Conservation (phyloP, 2,113 vertebrate genomes). For the Pantherophis guttatus region DNA sequence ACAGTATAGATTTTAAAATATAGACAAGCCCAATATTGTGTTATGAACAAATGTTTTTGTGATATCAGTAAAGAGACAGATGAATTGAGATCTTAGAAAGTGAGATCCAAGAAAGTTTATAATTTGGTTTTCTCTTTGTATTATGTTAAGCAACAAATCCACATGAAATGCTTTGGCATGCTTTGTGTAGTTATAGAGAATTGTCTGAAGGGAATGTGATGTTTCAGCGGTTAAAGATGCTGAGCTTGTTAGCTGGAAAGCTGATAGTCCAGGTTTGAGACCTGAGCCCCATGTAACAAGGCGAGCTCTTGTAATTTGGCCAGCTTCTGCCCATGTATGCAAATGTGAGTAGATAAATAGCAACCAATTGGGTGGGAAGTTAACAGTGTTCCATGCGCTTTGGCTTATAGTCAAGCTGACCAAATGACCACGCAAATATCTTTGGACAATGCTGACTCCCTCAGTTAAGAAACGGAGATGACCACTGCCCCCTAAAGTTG, state of each 20-base stretch:
- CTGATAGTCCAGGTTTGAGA: neutral
- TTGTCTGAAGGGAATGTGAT: neutral
- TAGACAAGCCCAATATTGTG: slow-evolving; percentile 10
- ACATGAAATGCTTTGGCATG: neutral
- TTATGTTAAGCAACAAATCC: neutral
- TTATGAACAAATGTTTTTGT: neutral
- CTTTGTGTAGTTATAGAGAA: neutral
- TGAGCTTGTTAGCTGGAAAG: neutral
- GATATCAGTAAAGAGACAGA: neutral
- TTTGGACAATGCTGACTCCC: neutral
- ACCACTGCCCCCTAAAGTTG: neutral
- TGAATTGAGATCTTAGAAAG: neutral
- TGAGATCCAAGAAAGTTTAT: neutral
- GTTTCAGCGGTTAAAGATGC: neutral
- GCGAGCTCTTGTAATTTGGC: neutral
- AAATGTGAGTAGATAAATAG: neutral
- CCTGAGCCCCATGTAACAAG: neutral
- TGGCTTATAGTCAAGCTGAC: neutral
- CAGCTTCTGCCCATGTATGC: neutral
- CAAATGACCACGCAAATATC: neutral
- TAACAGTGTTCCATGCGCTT: neutral
- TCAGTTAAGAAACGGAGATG: neutral
- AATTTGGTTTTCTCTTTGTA: neutral
- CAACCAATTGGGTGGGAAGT: neutral
- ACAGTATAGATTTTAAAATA: neutral